Percentiles rank a stretch among this genome's conserved stretches.
These are phyloP conservation scores for Eulithis prunata DNA, from an alignment of 2,888 invertebrate genomes.

Conservation along the genomic window DNA sequence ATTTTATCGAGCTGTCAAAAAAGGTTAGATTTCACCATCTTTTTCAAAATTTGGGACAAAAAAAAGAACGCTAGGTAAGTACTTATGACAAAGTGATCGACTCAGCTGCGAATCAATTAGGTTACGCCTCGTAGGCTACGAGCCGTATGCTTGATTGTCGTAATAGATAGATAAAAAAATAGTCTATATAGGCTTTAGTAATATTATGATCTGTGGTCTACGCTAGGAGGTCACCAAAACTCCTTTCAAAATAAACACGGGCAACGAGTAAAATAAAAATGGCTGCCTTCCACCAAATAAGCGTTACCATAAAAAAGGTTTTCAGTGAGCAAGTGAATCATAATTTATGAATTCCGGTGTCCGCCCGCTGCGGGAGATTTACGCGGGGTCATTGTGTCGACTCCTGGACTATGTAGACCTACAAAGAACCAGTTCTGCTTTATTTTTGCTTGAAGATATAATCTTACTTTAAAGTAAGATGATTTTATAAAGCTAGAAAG, in stretches of 20 bases:
- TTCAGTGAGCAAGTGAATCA: conserved; percentile 84
- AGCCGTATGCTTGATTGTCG: no score
- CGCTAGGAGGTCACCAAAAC: conserved; percentile 39
- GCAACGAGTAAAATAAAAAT: conserved; percentile 78
- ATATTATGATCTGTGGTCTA: no score
- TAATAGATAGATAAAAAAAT: no score
- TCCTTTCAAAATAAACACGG: conserved; percentile 62
- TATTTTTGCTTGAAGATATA: neutral
- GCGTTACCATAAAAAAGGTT: conserved; percentile 83
- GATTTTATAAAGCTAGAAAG: neutral
- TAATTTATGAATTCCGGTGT: conserved; percentile 84
- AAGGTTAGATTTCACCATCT: no score
- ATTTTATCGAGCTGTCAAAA: no score
- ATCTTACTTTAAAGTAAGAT: neutral
- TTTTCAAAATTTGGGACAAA: no score
- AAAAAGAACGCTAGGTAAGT: no score
- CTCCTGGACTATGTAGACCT: conserved; percentile 63
- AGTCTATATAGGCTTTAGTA: no score
- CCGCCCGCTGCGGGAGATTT: conserved; percentile 74
- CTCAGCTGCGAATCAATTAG: no score
- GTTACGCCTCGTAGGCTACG: no score
- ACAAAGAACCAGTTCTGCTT: conserved; percentile 37
- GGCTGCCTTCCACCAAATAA: conserved; percentile 78
- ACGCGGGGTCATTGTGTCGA: conserved; percentile 81
- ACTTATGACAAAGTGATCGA: no score